phyloP scores from a whole-genome alignment of 2,888 invertebrate species.

The Diarsia rubi region DNA sequence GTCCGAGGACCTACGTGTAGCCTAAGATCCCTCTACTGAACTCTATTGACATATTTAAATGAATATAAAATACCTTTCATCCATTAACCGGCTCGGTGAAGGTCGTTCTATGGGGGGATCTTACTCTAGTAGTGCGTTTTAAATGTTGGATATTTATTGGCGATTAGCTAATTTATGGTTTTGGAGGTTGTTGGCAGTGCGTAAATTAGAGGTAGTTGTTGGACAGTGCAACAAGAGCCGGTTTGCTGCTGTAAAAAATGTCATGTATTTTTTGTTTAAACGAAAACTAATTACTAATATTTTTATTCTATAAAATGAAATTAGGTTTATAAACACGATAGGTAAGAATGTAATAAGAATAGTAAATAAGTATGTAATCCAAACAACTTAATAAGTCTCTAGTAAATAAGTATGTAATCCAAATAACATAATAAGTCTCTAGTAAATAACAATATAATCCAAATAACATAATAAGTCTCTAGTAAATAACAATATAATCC shows the following conservation, averaged over 20 bases:
- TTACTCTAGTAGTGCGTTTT: conserved; percentile 20
- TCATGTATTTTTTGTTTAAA: conserved; percentile 43
- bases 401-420: no score
- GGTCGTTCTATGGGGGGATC: no score
- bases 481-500: background rate
- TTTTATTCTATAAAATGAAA: background rate
- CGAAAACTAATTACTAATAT: background rate
- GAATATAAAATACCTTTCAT: no score
- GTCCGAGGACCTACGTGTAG: no score
- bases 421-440: no score
- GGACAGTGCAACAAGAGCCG: background rate
- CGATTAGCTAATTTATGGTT: background rate
- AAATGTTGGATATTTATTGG: background rate
- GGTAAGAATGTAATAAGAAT: background rate
- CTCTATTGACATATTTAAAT: no score
- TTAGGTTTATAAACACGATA: background rate
- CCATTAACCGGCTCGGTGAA: no score
- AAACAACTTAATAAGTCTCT: no score
- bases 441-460: background rate
- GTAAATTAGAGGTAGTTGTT: conserved; percentile 10
- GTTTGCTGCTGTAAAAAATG: conserved; percentile 13
- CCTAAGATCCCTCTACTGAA: no score
- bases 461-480: background rate
- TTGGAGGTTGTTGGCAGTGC: conserved; percentile 25
- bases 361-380: no score